phyloP scores from a whole-genome alignment of 2,797 vertebrate genomes.

The Sebastes oblongus region DNA sequence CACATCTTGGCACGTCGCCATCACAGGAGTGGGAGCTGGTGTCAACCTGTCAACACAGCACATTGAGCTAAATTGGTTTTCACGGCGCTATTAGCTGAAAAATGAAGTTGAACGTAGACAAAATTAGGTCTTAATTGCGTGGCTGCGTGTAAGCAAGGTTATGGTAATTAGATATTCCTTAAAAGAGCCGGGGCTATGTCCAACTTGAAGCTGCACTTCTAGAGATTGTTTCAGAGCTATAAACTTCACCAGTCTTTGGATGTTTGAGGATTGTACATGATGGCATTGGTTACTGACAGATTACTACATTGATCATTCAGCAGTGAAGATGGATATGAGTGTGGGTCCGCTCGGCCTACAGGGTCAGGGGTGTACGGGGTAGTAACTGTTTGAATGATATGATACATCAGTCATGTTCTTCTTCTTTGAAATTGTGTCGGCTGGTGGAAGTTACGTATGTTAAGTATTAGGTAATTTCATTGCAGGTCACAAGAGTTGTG shows the following conservation, averaged over 20 bases:
- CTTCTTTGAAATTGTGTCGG: background rate
- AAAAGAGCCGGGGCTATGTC: background rate
- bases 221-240: background rate
- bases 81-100: conserved; percentile 6
- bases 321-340: background rate
- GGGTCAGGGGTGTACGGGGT: background rate
- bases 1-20: conserved; percentile 18
- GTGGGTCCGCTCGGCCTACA: background rate
- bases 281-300: background rate
- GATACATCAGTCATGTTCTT: background rate
- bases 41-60: conserved; percentile 44
- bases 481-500: background rate
- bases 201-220: background rate
- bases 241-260: background rate
- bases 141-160: background rate
- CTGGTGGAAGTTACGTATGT: background rate
- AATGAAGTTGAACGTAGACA: background rate
- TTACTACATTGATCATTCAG: background rate
- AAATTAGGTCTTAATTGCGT: conserved; percentile 19
- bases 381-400: background rate
- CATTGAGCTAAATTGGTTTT: conserved; percentile 26
- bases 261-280: background rate
- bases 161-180: conserved; percentile 14
- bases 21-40: conserved; percentile 7
- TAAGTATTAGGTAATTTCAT: conserved; percentile 12